phyloP scores from a whole-genome alignment of 2,888 invertebrate genomes.

The Lottia gigantea region DNA sequence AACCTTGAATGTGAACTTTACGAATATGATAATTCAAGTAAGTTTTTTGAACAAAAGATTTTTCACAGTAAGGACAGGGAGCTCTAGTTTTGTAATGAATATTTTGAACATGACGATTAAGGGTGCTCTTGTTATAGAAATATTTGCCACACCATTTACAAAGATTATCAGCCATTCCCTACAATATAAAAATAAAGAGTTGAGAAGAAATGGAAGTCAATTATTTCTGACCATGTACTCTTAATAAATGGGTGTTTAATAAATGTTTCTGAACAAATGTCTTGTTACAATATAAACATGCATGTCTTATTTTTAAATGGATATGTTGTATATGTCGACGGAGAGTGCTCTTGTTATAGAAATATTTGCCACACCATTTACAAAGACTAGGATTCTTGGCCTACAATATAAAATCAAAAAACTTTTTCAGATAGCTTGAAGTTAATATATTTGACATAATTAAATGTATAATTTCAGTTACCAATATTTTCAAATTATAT shows the following conservation, averaged over 20 bases:
- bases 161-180: background rate
- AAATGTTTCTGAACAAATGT: conserved; percentile 7
- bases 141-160: conserved; percentile 6
- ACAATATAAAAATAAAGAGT: no score
- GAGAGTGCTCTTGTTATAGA: conserved; percentile 5
- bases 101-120: background rate
- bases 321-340: background rate
- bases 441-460: no score
- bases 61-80: background rate
- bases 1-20: no score
- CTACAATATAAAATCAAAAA: no score
- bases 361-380: conserved; percentile 6
- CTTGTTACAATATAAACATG: background rate
- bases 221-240: no score
- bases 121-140: conserved; percentile 6
- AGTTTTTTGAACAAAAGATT: background rate
- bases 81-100: background rate
- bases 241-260: background rate
- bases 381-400: conserved; percentile 3
- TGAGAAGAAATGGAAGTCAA: no score
- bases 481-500: no score
- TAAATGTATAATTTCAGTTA: no score
- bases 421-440: no score
- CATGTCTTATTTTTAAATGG: background rate
- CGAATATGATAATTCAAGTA: background rate